These are phyloP conservation scores for Anaspis maculata DNA, from an alignment of 2,888 invertebrate species.

Conservation along the genomic window DNA sequence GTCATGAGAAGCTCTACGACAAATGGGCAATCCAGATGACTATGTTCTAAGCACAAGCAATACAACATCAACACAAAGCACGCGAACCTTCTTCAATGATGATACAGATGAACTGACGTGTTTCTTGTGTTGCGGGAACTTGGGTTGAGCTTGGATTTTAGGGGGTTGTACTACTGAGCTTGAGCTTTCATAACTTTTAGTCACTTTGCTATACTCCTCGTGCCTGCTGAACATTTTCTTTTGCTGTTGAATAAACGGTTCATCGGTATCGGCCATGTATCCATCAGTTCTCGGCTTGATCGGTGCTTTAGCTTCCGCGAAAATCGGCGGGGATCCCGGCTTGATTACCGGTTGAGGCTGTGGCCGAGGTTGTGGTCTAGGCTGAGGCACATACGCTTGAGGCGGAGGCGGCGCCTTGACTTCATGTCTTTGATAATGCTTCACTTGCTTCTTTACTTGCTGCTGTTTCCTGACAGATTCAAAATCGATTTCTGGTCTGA, in stretches of 20 bases:
- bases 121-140: slow-evolving; percentile 35
- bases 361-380: slow-evolving; percentile 19
- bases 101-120: slow-evolving; percentile 28
- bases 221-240: slow-evolving; percentile 25
- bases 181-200: slow-evolving; percentile 28
- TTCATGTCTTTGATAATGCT: slow-evolving; percentile 28
- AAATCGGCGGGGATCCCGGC: slow-evolving; percentile 41
- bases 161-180: slow-evolving; percentile 22
- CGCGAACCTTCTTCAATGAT: slow-evolving; percentile 41
- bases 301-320: slow-evolving; percentile 29
- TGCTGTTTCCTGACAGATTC: slow-evolving; percentile 28
- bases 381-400: no score
- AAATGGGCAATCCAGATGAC: no score
- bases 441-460: slow-evolving; percentile 32
- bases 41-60: slow-evolving; percentile 12
- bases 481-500: slow-evolving; percentile 35
- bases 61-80: no score
- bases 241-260: slow-evolving; percentile 41
- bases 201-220: slow-evolving; percentile 22
- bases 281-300: slow-evolving; percentile 48
- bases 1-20: slow-evolving; percentile 3
- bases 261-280: slow-evolving; percentile 65
- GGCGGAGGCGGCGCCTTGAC: slow-evolving; percentile 19
- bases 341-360: slow-evolving; percentile 36
- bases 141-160: slow-evolving; percentile 24